Base-by-base conservation (phyloP, 2,113 vertebrate species). In the Nibea coibor region DNA sequence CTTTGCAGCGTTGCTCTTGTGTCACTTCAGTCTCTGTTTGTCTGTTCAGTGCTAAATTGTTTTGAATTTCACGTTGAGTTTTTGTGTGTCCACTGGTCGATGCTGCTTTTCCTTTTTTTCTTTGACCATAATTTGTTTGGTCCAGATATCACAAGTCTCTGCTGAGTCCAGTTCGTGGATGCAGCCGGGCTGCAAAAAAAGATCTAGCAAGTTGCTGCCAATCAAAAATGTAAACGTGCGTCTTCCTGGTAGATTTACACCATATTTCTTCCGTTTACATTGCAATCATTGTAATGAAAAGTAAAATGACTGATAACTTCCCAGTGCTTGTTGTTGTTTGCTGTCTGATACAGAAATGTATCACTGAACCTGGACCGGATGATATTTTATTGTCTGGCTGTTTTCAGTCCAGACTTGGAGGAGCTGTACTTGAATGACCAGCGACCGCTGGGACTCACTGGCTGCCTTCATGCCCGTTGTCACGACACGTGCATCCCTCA, bases 221-320 rank as follows among this genome's bases (percentile, higher is more conserved):
- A 9, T 24, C 5, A 45, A 2, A 16, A n/a, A n/a, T 0, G 0
- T n/a, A 14, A 45, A 71, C 12, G 4, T 0, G 3, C 2, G 5
- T 9, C 3, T 42, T 53, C 14, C 20, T 39, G 19, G 6, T 68
- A 61, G 26, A 26, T 67, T 19, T 39, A 31, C 5, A 0, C 10
- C 1, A 31, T 15, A 61, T 22, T 72, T 51, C 12, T 11, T 1
- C 43, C 8, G 22, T 72, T 48, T n/a, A 10, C 14, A 7, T 50
- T 70, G 4, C 1, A 0, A 3, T 54, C 31, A 39, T 22, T 54
- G 11, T 15, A n/a, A 68, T 35, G 10, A 24, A 22, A 66, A 28
- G 11, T 28, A 5, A 31, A 28, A 28, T 35, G 35, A 35, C 8
- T 35, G 35, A 35, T 7, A 35, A 35, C 31, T 35, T 35, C 4